Percentiles rank a stretch among this genome's conserved stretches.
Evolutionary conservation across 2,113 vertebrate species (phyloP).

Genomic region (Rhagologus leucostigma): DNA sequence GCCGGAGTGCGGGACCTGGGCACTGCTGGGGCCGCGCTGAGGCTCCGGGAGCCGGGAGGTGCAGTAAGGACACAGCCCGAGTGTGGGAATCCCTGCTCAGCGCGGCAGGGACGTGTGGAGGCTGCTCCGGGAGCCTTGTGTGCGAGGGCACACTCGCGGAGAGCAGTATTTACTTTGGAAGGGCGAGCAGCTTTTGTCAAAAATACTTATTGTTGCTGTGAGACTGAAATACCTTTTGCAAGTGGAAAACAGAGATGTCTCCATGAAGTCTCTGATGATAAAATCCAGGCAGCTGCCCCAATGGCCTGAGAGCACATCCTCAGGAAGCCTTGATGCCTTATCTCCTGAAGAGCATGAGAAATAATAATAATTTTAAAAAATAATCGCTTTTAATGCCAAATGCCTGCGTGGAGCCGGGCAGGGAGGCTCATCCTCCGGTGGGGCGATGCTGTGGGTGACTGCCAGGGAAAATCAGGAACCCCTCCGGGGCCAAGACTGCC

Average conservation of each 20-base stretch:
- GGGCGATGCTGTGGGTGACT: neutral
- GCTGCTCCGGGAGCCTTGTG: neutral
- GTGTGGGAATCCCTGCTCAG: accelerated
- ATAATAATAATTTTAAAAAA: neutral
- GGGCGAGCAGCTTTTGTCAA: constrained; percentile 64
- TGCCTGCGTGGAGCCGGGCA: neutral
- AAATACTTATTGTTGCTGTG: constrained; percentile 67
- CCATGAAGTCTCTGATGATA: constrained; percentile 69
- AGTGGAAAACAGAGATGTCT: constrained; percentile 73
- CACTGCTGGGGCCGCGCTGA: neutral
- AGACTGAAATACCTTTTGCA: constrained; percentile 73
- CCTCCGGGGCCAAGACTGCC: neutral
- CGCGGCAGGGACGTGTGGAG: accelerated
- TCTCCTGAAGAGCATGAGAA: constrained; percentile 39
- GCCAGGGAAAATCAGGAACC: neutral
- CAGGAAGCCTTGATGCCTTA: constrained; percentile 70
- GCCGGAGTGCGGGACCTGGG: accelerated
- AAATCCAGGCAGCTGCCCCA: constrained; percentile 42
- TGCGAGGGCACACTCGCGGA: neutral
- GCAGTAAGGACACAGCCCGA: accelerated
- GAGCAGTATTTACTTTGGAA: constrained; percentile 74
- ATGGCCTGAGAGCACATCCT: constrained; percentile 64
- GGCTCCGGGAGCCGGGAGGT: neutral
- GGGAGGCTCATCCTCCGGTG: neutral
- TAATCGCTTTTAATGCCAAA: neutral